These are phyloP conservation scores for Drosophila sproati DNA, from an alignment of 1,140 invertebrate genomes.

Conservation along the genomic window DNA sequence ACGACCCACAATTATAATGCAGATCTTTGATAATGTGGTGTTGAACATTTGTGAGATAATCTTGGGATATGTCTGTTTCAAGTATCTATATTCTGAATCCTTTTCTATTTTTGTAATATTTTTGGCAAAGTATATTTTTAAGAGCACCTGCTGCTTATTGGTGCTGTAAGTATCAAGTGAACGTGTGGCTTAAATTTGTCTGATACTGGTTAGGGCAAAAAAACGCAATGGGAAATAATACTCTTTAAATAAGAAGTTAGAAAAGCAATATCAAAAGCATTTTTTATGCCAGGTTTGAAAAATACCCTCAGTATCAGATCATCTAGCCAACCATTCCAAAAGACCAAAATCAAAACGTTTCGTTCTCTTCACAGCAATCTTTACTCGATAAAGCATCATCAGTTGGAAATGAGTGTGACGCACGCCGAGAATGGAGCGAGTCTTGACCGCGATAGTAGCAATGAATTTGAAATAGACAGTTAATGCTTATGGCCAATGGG, in stretches of 20 bases:
- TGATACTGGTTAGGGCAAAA: neutral
- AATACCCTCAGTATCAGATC: neutral
- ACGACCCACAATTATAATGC: conserved; percentile 66
- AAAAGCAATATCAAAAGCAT: too few species aligned
- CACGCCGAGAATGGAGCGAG: conserved; percentile 2
- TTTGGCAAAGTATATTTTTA: conserved; percentile 50
- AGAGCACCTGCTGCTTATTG: conserved; percentile 48
- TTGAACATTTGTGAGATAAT: conserved; percentile 63
- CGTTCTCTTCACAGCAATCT: conserved; percentile 49
- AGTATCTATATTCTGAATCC: conserved; percentile 54
- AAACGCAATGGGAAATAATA: too few species aligned
- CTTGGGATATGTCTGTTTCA: conserved; percentile 57
- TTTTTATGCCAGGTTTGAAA: too few species aligned
- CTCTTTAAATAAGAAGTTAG: too few species aligned
- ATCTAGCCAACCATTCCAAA: too few species aligned
- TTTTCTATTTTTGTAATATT: conserved; percentile 62
- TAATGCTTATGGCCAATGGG: conserved; percentile 7
- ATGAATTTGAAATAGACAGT: conserved; percentile 53
- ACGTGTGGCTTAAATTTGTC: neutral
- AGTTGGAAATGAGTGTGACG: conserved; percentile 21
- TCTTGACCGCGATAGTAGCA: conserved; percentile 27
- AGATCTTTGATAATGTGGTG: conserved; percentile 63
- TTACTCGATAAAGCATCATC: conserved; percentile 63
- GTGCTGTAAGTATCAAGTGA: conserved; percentile 46
- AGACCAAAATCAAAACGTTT: neutral